Base-by-base conservation (phyloP, 2,888 invertebrate genomes). In the Teinopalpus imperialis region DNA sequence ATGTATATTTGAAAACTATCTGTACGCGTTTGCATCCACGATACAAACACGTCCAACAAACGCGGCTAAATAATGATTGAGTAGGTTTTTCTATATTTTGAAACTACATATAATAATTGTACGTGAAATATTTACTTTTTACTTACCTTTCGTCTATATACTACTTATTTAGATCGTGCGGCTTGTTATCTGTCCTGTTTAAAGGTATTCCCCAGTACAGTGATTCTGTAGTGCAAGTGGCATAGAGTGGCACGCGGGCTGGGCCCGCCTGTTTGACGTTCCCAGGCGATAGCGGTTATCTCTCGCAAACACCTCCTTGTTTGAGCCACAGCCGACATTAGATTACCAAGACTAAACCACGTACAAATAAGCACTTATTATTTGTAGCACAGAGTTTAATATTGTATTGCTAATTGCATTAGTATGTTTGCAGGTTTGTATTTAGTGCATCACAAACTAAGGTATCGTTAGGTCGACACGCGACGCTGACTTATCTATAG, bases 251-350 rank as follows among this genome's bases (percentile, higher is more conserved):
- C 81, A 74, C 79, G 83, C 77, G 61, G 40, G 65, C 49, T 66
- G 54, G 74, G 61, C 79, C 63, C 76, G 78, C 74, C 80, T 87
- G 81, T 88, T 88, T 87, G 78, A 71, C 59, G 81, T 87, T 87
- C 87, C 79, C 87, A 87, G 85, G 87, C 81, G 86, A 87, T 87
- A 86, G 65, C 74, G 57, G 73, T 77, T 87, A 88, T 88, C 87
- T 87, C 76, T 66, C 56, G 77, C 87, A 87, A 88, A 88, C 87
- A 88, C 78, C 74, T 73, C 74, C 56, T 75, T 82, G 81, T 86
- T 87, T 86, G 80, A 82, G 67, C 68, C 81, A 66, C 67, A 69
- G 72, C 82, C 86, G 79, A 79, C 79, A 65, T 46, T 49, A 48
- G 57, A 53, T 51, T 7, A 47, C 39, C 27, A 56, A 53, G 47